phyloP scores from a whole-genome alignment of 2,888 invertebrate species.

The Ophonus ardosiacus region DNA sequence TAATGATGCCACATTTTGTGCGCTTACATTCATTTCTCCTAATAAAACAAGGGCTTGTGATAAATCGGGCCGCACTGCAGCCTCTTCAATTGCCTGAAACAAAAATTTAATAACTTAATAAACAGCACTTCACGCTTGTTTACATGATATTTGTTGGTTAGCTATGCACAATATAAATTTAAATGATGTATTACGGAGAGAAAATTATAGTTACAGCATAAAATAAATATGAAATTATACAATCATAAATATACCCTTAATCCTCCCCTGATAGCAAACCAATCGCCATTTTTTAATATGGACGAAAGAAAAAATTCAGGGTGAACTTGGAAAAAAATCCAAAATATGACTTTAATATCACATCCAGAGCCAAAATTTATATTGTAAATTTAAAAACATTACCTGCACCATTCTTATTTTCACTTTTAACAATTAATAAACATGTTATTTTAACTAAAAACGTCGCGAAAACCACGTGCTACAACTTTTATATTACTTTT shows the following conservation, averaged over 20 bases:
- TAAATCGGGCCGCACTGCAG: slow-evolving; percentile 83
- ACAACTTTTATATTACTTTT: slow-evolving; percentile 64
- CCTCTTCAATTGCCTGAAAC: slow-evolving; percentile 79
- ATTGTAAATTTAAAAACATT: slow-evolving; percentile 58
- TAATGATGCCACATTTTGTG: slow-evolving; percentile 88
- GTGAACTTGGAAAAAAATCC: slow-evolving; percentile 62
- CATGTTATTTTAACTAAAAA: slow-evolving; percentile 63
- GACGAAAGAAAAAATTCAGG: slow-evolving; percentile 63
- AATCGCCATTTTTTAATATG: slow-evolving; percentile 65
- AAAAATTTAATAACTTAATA: slow-evolving; percentile 64
- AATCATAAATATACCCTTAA: slow-evolving; percentile 39
- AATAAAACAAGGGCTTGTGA: slow-evolving; percentile 87
- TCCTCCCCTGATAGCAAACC: slow-evolving; percentile 62
- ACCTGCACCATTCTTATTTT: slow-evolving; percentile 62
- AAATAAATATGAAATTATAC: slow-evolving; percentile 31
- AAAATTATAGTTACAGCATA: slow-evolving; percentile 30
- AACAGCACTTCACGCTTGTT: slow-evolving; percentile 45
- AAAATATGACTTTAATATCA: slow-evolving; percentile 52
- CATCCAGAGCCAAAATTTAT: slow-evolving; percentile 47
- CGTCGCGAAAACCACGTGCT: slow-evolving; percentile 62
- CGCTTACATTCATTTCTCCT: slow-evolving; percentile 89
- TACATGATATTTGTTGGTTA: slow-evolving; percentile 53
- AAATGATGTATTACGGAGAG: background rate
- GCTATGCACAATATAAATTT: slow-evolving; percentile 12
- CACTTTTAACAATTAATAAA: slow-evolving; percentile 63